Percentiles rank a stretch among this genome's conserved stretches.
These are phyloP conservation scores for Naso thynnoides DNA, from an alignment of 2,797 vertebrate species.

Conservation along the genomic window DNA sequence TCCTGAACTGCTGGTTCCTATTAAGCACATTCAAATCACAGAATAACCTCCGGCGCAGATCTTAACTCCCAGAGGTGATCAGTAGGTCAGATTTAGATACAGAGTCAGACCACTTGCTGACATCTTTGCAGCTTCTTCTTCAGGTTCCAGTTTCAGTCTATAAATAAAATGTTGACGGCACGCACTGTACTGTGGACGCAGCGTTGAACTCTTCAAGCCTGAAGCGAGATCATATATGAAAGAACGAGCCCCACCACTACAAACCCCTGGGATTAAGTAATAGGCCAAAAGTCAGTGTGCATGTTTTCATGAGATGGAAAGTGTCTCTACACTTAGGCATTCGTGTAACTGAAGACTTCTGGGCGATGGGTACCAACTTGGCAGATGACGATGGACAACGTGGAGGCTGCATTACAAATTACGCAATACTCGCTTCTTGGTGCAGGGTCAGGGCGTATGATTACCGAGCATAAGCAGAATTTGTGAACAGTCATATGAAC, in stretches of 20 bases:
- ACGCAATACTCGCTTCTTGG: constrained; percentile 35
- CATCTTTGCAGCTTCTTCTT: constrained; percentile 75
- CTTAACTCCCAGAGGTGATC: constrained; percentile 46
- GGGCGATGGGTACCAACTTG: constrained; percentile 18
- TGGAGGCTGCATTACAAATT: constrained; percentile 41
- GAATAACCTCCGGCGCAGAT: constrained; percentile 23
- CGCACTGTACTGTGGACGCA: constrained; percentile 43
- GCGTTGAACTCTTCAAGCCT: constrained; percentile 52
- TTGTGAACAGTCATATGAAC: constrained; percentile 20
- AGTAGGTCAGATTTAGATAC: constrained; percentile 62
- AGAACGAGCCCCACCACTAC: constrained; percentile 49
- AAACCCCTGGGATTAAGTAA: constrained; percentile 66
- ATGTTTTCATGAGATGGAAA: constrained; percentile 57
- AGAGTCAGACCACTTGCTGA: constrained; percentile 63
- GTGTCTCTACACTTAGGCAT: constrained; percentile 31
- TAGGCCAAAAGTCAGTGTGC: constrained; percentile 66
- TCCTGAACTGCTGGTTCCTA: background rate
- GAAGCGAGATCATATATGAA: constrained; percentile 57
- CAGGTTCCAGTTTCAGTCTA: constrained; percentile 83
- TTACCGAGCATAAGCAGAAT: constrained; percentile 4
- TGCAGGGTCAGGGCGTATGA: constrained; percentile 4
- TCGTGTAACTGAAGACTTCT: constrained; percentile 41
- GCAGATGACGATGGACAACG: constrained; percentile 45
- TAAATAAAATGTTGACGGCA: constrained; percentile 80
- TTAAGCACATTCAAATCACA: constrained; percentile 17